Base-by-base conservation (phyloP, 2,888 invertebrate species). In the Acronicta alni region DNA sequence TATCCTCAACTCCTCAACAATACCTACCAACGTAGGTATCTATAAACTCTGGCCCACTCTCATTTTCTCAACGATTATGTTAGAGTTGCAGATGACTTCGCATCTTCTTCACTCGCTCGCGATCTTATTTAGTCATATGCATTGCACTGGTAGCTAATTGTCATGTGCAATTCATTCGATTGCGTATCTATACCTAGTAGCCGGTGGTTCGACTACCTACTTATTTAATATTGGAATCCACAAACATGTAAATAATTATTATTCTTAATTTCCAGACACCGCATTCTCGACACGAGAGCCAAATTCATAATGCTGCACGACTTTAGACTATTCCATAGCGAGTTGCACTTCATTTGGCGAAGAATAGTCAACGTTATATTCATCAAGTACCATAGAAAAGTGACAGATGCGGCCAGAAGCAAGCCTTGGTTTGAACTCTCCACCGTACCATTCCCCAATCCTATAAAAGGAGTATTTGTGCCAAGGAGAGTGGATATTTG, bases 291-390 rank as follows among this genome's bases (percentile, higher is more conserved):
- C 81, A 96, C 97, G 0, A 94, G 96, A 78, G 96, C 96, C 0
- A 96, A 96, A 72, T 97, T 96, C 80, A 89, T 98, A 37, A 86
- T 97, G 57, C 89, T 97, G 0, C 95, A 97, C 83, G 97, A 98
- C 84, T 89, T 94, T 58, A 91, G 97, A 6, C 89, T 98, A 1
- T 96, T 97, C 75, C 92, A 94, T 49, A 93, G 95, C 66, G 95
- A 96, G 6, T 89, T 97, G 64, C 95, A 96, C 77, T 96, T 96
- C 77, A 85, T 98, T 14, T 98, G 98, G 98, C 96, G 96, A 64
- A 95, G 96, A 64, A 96, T 97, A 46, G 95, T 97, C 16, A 96
- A 97, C 75, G 96, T 97, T 0, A 86, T 97, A 8, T 98, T 98
- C 71, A 89, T 98, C 14, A 95, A 95, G 46, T 94, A 95, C 72